A percentile compares a stretch with the other conserved stretches of the same genome.
These are phyloP conservation scores for Pogonognathellus flavescens DNA, from an alignment of 1,140 invertebrate genomes.

Conservation along the genomic window DNA sequence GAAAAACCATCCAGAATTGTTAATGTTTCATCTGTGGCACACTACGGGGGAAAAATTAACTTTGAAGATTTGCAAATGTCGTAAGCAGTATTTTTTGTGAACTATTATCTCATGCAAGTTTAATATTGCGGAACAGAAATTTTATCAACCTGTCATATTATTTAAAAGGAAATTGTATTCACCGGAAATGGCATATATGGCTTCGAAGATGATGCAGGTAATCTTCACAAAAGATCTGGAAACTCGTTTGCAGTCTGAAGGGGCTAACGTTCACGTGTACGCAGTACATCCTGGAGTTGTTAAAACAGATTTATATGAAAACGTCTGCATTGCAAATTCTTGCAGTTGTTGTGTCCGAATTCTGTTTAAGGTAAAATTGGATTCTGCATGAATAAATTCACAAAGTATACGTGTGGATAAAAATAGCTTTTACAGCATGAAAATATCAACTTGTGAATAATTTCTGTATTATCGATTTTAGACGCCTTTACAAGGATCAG, in stretches of 20 bases:
- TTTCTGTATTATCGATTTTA: conserved; percentile 68
- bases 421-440: too few species aligned
- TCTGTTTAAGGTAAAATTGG: background rate
- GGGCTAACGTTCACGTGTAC: conserved; percentile 77
- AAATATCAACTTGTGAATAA: background rate
- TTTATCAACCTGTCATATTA: background rate
- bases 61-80: conserved; percentile 46
- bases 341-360: background rate
- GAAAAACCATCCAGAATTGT: conserved; percentile 78
- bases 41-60: conserved; percentile 76
- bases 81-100: too few species aligned
- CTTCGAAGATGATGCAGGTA: conserved; percentile 90
- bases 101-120: too few species aligned
- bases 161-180: conserved; percentile 57
- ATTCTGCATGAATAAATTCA: background rate
- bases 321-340: background rate
- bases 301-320: conserved; percentile 83
- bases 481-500: conserved; percentile 82
- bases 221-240: conserved; percentile 82
- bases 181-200: conserved; percentile 77
- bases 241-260: conserved; percentile 73
- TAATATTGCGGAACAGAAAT: too few species aligned
- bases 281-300: conserved; percentile 91
- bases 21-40: conserved; percentile 89
- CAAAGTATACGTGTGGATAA: too few species aligned